Conservation (phyloP, 2,113 vertebrate species). For the Neodon shergylaensis region DNA sequence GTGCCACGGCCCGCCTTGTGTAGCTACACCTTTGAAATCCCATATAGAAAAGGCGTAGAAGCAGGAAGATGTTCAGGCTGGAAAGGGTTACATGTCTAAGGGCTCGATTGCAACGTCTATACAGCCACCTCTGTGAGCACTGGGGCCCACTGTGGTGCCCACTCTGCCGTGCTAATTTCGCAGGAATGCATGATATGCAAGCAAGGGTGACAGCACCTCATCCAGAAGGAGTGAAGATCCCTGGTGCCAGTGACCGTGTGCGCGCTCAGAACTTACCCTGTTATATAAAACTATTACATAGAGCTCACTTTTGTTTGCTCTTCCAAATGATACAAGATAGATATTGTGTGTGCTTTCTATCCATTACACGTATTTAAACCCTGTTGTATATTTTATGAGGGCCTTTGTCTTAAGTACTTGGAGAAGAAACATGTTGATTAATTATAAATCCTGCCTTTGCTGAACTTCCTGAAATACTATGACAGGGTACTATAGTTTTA, state of each 20-base stretch:
- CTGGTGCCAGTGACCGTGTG: fast-evolving
- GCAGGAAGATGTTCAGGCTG: background rate
- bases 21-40: background rate
- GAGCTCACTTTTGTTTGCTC: background rate
- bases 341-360: background rate
- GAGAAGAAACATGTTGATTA: conserved; percentile 41
- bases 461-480: background rate
- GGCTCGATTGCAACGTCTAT: background rate
- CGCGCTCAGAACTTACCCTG: background rate
- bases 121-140: background rate
- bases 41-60: background rate
- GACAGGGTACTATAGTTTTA: background rate
- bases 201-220: background rate
- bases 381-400: conserved; percentile 5
- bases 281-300: background rate
- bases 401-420: background rate
- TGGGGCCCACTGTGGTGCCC: fast-evolving
- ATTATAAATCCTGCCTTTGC: background rate
- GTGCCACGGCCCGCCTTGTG: background rate
- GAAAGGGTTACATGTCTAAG: background rate
- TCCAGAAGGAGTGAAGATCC: background rate
- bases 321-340: background rate
- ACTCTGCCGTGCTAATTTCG: fast-evolving
- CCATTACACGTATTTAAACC: background rate
- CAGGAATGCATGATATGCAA: background rate